Evolutionary conservation across 2,113 vertebrate genomes (phyloP), one percentile per base, ranked within the genome.

Genomic region (Pseudopipra pipra): DNA sequence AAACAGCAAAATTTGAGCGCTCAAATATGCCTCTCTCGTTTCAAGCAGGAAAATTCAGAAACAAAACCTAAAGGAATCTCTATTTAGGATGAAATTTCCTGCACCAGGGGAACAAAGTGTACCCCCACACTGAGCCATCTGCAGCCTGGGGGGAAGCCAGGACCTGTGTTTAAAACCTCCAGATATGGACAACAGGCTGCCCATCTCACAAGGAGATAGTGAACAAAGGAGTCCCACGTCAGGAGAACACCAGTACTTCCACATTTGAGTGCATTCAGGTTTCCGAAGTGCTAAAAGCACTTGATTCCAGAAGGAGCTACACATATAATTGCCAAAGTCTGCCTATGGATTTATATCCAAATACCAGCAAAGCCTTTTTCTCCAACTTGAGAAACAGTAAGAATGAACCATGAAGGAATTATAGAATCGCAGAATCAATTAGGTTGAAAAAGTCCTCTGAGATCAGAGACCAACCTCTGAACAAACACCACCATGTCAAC

Each of bases 401-500:
- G 52, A 80, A 65, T 8, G 63, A 91, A 71, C 18, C 27, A 59
- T 13, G 39, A 51, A 87, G 16, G 33, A 76, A 62, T 27, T 41
- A 37, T 5, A 9, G 30, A 61, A 83, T 54, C 54, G 46, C 31
- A 46, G 52, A 61, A 46, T 25, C 6, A 47, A 11, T 31, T 9
- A 31, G 5, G 8, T 5, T 43, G 47, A 25, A 76, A 62, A 70
- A 84, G 41, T 63, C 9, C 41, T 63, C 49, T 20, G 52, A 63
- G 35, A 59, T 20, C 25, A 41, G 0, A 76, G 35, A 33, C 31
- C 41, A 70, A 22, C 12, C 14, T 43, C 4, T 0, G 1, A 70
- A 3, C 2, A 0, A 47, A 43, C 9, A 62, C 12, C 43, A 63
- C 9, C 1, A 2, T 2, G 30, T 16, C 21, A 22, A 22, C 18